phyloP scores from a whole-genome alignment of 2,888 invertebrate genomes.

The Drosophila meridiana region DNA sequence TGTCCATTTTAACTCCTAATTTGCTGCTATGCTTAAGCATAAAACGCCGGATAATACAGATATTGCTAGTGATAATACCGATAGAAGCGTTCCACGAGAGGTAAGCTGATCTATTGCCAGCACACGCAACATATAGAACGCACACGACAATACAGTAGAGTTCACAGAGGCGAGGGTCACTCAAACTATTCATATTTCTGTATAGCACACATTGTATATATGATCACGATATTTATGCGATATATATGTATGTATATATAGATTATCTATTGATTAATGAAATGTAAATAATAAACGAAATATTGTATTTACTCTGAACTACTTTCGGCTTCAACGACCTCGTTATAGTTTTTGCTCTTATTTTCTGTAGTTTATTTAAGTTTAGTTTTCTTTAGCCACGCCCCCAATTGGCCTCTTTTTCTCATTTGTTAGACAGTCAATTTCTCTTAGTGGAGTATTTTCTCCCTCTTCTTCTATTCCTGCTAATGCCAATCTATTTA shows the following conservation, averaged over 20 bases:
- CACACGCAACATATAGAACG: constrained; percentile 35
- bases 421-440: constrained; percentile 22
- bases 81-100: constrained; percentile 51
- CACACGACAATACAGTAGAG: constrained; percentile 32
- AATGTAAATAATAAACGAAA: constrained; percentile 54
- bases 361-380: constrained; percentile 19
- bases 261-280: constrained; percentile 32
- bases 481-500: constrained; percentile 14
- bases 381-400: constrained; percentile 38
- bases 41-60: constrained; percentile 53
- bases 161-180: constrained; percentile 44
- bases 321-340: constrained; percentile 43
- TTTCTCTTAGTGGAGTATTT: constrained; percentile 44
- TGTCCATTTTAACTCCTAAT: constrained; percentile 60
- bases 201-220: constrained; percentile 26
- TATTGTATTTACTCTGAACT: constrained; percentile 19
- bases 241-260: constrained; percentile 16
- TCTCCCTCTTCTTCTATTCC: constrained; percentile 31
- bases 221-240: constrained; percentile 18
- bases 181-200: constrained; percentile 17
- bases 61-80: constrained; percentile 59
- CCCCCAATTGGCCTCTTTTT: constrained; percentile 53
- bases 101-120: constrained; percentile 60
- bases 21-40: constrained; percentile 40
- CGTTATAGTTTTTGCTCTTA: constrained; percentile 45